Evolutionary conservation across 2,888 invertebrate genomes (phyloP), one percentile per base, ranked within the genome.

Genomic region (Monochamus alternatus): DNA sequence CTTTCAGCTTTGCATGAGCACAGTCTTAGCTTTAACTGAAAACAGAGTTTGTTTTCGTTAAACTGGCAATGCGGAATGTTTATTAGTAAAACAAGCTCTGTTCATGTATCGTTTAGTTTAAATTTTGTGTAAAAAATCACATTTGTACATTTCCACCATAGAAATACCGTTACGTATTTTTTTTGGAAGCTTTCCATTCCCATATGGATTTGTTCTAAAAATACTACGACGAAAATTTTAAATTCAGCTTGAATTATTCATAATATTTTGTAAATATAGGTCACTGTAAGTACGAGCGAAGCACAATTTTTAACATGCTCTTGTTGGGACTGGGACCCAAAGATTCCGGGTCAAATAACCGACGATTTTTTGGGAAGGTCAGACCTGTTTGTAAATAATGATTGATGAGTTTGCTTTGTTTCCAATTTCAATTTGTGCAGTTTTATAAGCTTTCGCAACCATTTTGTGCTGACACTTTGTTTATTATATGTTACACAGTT

Each of bases 351-450:
- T 88, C 92, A 93, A 86, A 92, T 93, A 89, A 93, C 93, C 90
- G 95, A 96, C 92, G 95, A 96, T 92, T 93, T 91, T 89, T 93
- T 96, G 90, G 95, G 95, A 92, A 95, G 95, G 95, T 95, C 72
- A 81, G 78, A 68, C 38, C 59, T 31, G 51, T 65, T 66, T 65
- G 65, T 66, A 67, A 63, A 59, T 52, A 55, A n/a, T n/a, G n/a
- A 14, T 5, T 52, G 12, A 38, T 3, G 12, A 32, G 30, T 31
- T 47, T 47, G 60, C 47, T 51, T 32, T 38, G 5, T 62, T 51
- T 68, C 59, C 52, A 14, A 66, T 44, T 73, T 62, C 58, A 8
- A 51, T 73, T 68, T 74, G 10, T 67, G 38, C 38, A 71, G 4
- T 63, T 52, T 70, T 71, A 12, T 8, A 71, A 10, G 70, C 73